A percentile compares a stretch with the other conserved stretches of the same genome.
Evolutionary conservation across 2,888 invertebrate genomes (phyloP).

Genomic region (Chymomyza fuscimana): DNA sequence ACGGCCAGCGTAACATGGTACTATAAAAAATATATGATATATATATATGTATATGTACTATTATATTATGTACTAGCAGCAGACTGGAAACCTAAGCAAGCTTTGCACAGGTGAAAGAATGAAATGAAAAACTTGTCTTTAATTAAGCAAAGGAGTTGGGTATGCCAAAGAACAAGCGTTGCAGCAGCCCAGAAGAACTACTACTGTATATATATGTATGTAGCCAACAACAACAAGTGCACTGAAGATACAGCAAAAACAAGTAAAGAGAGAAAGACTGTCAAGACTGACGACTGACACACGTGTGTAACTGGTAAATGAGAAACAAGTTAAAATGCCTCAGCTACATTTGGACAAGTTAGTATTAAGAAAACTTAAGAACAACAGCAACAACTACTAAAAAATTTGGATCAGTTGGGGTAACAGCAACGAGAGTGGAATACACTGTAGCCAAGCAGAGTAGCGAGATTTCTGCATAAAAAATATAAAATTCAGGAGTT

Average conservation of each 20-base stretch:
- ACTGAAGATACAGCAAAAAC: slow-evolving; percentile 32
- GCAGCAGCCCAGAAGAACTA: slow-evolving; percentile 1
- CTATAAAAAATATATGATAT: background rate
- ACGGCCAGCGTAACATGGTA: background rate
- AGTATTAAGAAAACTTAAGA: slow-evolving; percentile 37
- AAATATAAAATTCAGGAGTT: no score
- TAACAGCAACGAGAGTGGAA: no score
- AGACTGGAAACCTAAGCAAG: background rate
- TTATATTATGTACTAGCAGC: background rate
- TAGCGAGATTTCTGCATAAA: no score
- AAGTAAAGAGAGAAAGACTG: slow-evolving; percentile 36
- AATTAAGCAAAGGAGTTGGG: slow-evolving; percentile 48
- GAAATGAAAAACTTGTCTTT: slow-evolving; percentile 69
- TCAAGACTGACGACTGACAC: slow-evolving; percentile 10
- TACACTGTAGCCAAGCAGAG: no score
- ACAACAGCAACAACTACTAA: no score
- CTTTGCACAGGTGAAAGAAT: slow-evolving; percentile 54
- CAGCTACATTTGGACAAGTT: slow-evolving; percentile 69
- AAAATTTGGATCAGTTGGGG: no score
- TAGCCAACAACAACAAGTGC: background rate
- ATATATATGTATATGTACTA: background rate
- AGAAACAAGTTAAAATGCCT: slow-evolving; percentile 70
- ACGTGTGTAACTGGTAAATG: slow-evolving; percentile 47
- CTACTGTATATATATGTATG: background rate
- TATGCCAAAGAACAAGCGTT: slow-evolving; percentile 4